Conservation (phyloP, 2,113 vertebrate genomes). For the Cyprinodon tularosa region DNA sequence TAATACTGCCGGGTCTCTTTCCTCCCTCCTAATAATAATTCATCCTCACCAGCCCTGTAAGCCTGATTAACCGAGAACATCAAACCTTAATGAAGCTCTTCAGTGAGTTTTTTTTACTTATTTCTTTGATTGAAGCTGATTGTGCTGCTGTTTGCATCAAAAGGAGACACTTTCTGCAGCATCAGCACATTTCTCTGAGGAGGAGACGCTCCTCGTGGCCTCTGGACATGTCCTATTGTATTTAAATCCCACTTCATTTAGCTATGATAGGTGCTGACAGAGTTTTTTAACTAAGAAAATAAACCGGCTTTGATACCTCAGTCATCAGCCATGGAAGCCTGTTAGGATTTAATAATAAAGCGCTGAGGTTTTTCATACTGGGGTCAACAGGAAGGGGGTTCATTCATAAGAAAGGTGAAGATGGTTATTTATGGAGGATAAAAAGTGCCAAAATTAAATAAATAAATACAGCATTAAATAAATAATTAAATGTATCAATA, state of each 20-base stretch:
- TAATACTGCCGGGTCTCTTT: constrained; percentile 12
- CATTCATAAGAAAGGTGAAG: too few relatives aligned
- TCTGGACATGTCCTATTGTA: constrained; percentile 43
- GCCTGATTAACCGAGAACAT: constrained; percentile 63
- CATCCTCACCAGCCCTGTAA: constrained; percentile 60
- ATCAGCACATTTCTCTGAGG: constrained; percentile 23
- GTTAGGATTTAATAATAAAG: constrained; percentile 39
- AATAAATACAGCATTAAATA: too few relatives aligned
- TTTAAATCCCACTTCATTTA: constrained; percentile 64
- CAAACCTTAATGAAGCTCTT: constrained; percentile 58
- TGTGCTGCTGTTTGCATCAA: constrained; percentile 37
- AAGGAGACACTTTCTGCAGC: constrained; percentile 48
- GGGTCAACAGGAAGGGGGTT: too few relatives aligned
- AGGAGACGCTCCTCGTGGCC: constrained; percentile 59
- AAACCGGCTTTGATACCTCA: constrained; percentile 69
- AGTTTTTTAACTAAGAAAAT: constrained; percentile 63
- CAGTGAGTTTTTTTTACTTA: constrained; percentile 16
- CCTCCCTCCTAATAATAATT: constrained; percentile 21
- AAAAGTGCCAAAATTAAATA: too few relatives aligned
- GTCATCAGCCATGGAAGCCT: constrained; percentile 64
- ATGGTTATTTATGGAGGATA: too few relatives aligned
- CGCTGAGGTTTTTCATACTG: too few relatives aligned
- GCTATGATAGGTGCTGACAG: constrained; percentile 60
- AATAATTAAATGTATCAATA: too few relatives aligned
- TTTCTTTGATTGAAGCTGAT: constrained; percentile 56